Conservation (phyloP, 2,113 vertebrate genomes). For the Jacana jacana region DNA sequence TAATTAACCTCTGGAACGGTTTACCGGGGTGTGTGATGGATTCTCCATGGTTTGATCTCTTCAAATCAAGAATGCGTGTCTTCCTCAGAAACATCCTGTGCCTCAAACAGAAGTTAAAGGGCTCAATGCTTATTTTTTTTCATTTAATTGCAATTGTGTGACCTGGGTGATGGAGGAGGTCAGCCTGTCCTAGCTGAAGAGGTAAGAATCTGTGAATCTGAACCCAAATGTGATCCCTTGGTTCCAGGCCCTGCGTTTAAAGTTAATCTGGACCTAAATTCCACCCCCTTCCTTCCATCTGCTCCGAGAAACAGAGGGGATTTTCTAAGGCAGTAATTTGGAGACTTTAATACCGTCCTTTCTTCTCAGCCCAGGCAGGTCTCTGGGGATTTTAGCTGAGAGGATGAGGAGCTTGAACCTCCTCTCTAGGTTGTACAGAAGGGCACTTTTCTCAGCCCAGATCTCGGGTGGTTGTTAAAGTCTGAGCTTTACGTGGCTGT, state of each 20-base stretch:
- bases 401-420: not conserved
- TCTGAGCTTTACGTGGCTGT: not conserved
- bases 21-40: not conserved
- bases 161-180: not conserved
- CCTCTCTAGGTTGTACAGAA: not conserved
- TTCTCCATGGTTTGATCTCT: constrained; percentile 12
- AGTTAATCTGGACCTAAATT: not conserved
- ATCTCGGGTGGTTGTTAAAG: not conserved
- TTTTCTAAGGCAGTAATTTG: not conserved
- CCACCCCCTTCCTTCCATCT: not conserved
- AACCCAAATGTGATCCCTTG: not conserved
- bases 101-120: not conserved
- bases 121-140: not conserved
- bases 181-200: not conserved
- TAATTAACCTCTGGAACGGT: constrained; percentile 37
- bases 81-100: not conserved
- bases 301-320: not conserved
- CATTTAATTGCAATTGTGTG: not conserved
- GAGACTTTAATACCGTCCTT: not conserved
- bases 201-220: not conserved
- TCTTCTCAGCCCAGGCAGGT: not conserved
- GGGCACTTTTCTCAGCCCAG: not conserved
- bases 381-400: not conserved
- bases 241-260: not conserved
- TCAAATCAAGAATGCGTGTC: constrained; percentile 26